Base-by-base conservation (phyloP, 2,113 vertebrate genomes). In the Aspidoscelis tigris region DNA sequence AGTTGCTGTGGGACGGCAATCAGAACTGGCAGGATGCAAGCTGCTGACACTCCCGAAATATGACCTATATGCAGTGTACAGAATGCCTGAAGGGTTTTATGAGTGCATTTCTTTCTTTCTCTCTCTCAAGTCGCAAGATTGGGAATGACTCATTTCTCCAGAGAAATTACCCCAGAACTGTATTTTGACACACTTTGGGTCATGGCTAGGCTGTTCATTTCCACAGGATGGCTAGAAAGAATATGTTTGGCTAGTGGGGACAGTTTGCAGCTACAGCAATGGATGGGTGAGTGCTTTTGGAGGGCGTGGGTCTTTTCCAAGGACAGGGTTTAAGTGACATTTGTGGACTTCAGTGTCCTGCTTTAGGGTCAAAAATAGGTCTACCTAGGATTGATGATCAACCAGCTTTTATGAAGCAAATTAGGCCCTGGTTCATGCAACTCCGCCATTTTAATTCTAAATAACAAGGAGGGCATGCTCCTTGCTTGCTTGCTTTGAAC, bases 1-100 rank as follows among this genome's bases (percentile, higher is more conserved):
- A 78, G 78, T 92, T 91, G 89, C 86, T 64, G 89, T 82, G 24
- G 86, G 90, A 89, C 82, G 75, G 61, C 88, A 89, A 92, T 90
- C 83, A 72, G 77, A 83, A 87, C 65, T 87, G 89, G 88, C 88
- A 71, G 7, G 44, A 1, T 73, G 50, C 64, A 73, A 22, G n/a
- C 58, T 88, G 53, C 43, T 88, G 82, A 88, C 58, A 43, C 44
- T 87, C 41, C 68, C 80, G 87, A 66, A 90, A 65, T 80, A 77
- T 24, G 72, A 55, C 12, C 81, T 9, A 65, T 76, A 80, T 0
- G 5, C 78, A 66, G 21, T 26, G 58, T 53, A 43, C 26, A 1
- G 0, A 43, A 85, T 14, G 72, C 75, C n/a, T 77, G 73, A 53
- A 55, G 43, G 5, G 44, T 9, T 33, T 65, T 47, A 12, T 66